A percentile compares a stretch with the other conserved stretches of the same genome.
phyloP scores from a whole-genome alignment of 2,113 vertebrate genomes.

The Meles meles region DNA sequence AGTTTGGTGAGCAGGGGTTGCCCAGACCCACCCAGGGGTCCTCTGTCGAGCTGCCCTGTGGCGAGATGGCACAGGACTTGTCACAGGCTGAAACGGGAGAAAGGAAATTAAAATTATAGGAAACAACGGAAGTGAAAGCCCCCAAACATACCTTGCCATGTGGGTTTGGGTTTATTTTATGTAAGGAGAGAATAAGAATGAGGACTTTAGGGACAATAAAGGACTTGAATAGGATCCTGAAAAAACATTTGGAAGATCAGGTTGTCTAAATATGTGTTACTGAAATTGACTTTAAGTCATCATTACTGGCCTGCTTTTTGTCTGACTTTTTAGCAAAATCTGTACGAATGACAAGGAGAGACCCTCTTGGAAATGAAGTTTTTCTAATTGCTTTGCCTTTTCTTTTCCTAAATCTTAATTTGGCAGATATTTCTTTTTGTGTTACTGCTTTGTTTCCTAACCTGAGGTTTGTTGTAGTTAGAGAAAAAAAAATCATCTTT shows the following conservation, averaged over 20 bases:
- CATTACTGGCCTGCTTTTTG: background rate
- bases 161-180: background rate
- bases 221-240: background rate
- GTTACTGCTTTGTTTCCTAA: constrained; percentile 8
- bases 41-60: background rate
- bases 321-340: background rate
- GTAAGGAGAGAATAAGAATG: background rate
- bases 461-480: background rate
- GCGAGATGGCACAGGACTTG: background rate
- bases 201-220: background rate
- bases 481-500: constrained; percentile 20
- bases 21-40: no score
- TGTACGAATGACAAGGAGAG: background rate
- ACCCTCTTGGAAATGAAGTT: constrained; percentile 6
- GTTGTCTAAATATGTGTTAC: background rate
- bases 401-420: background rate
- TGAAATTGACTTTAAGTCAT: constrained; percentile 2
- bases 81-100: background rate
- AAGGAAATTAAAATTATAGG: background rate
- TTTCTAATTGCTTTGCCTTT: background rate
- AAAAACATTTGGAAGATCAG: background rate
- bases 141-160: background rate
- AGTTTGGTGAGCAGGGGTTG: background rate
- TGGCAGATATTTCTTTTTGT: constrained; percentile 37
- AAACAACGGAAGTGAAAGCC: background rate